Evolutionary conservation across 2,888 invertebrate genomes (phyloP), one percentile per base, ranked within the genome.

Genomic region (Phalera bucephala): DNA sequence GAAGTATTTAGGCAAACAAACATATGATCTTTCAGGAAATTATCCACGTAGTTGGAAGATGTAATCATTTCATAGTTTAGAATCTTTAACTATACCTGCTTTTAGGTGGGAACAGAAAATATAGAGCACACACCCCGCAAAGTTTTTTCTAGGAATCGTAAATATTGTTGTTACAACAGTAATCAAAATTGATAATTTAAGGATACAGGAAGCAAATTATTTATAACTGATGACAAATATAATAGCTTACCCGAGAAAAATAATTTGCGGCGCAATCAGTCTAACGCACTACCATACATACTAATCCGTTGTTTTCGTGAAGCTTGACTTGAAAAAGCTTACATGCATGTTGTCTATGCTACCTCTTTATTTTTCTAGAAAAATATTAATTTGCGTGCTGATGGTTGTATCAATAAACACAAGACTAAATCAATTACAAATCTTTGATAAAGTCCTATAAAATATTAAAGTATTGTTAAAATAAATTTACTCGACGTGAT

Each of bases 261-360:
- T 82, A 81, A 85, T 83, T 89, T 90, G 89, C 91, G 91, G 91
- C 91, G 91, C 91, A 91, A 91, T 91, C 91, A 89, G 88, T 90
- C 90, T 89, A 91, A 91, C 89, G 85, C 88, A 90, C 91, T 90
- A 83, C 80, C 87, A 84, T 85, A 85, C 89, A 91, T 91, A 85
- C 85, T 84, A 81, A 77, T 84, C 89, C 90, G 90, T 90, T 89
- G 89, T 89, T 89, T 89, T 88, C 86, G 80, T 85, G 86, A 87
- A 86, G 88, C 88, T 87, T 84, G 80, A 80, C 87, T 86, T 83
- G 80, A 81, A 84, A 81, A 84, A 85, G 81, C 79, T 72, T 75
- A 70, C 67, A 71, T 68, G 14, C 14, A 4, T 66, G 63, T 77
- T 80, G 72, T 73, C 74, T 74, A 73, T 75, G 75, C n/a, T n/a